Base-by-base conservation (phyloP, 2,888 invertebrate species). In the Drosophila neonasuta region DNA sequence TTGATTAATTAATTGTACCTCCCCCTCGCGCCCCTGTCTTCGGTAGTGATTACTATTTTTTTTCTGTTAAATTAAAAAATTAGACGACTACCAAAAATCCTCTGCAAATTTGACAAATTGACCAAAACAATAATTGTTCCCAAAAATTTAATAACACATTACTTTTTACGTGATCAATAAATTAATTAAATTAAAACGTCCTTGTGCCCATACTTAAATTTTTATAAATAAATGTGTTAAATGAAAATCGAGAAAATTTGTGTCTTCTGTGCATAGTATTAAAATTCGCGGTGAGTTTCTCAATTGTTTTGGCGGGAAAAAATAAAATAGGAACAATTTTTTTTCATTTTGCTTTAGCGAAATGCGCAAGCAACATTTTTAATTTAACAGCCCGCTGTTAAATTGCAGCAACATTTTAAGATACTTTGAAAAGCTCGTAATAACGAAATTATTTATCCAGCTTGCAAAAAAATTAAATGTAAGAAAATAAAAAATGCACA, bases 61-160 rank as follows among this genome's bases (percentile, higher is more conserved):
- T n/a, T 11, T 36, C 0, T 64, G 51, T 49, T 57, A 41, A 51
- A 57, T 56, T 42, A 56, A 64, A 71, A 76, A 81, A 51, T 71
- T 66, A 69, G 50, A 32, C 80, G 68, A 77, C 75, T 83, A 64
- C 74, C 77, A 77, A 65, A 48, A 69, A 58, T 6, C 44, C 42
- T 60, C 48, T 65, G n/a, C 17, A 68, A 1, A 71, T 85, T 83
- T 87, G 48, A 83, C 79, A 73, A 76, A 77, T 72, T 86, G 81
- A 86, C 80, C 68, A 63, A 66, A 74, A 52, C 13, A 70, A 72
- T 83, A 73, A 82, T 79, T 82, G 74, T 67, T 71, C 49, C 49
- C 57, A 68, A 66, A 54, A 76, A 56, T 54, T 2, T 10, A 32
- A 10, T 8, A 45, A 49, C 34, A 62, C 13, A 58, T 32, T 36